Conservation (phyloP, 2,888 invertebrate genomes). For the Leucoma salicis region DNA sequence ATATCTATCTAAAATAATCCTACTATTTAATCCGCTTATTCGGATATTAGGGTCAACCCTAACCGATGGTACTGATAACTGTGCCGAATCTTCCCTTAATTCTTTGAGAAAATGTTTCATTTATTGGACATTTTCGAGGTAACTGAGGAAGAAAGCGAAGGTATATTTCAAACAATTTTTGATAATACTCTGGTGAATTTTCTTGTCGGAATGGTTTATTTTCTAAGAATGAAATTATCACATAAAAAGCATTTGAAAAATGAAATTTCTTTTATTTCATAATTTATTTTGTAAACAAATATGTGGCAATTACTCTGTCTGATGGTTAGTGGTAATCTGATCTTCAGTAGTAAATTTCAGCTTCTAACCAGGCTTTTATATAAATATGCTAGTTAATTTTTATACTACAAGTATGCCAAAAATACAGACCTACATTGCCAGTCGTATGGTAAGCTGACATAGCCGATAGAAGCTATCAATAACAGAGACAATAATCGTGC, state of each 20-base stretch:
- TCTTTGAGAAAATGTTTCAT: constrained; percentile 28
- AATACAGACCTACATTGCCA: too few species aligned
- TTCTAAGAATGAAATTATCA: constrained; percentile 5
- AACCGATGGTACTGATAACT: constrained; percentile 5
- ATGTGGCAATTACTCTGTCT: too few species aligned
- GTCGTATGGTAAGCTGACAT: too few species aligned
- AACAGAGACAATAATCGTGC: too few species aligned
- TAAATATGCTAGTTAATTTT: too few species aligned
- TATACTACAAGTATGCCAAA: too few species aligned
- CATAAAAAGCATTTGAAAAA: constrained; percentile 1
- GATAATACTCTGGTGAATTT: constrained; percentile 7
- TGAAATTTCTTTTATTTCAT: not conserved
- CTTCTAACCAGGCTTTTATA: too few species aligned
- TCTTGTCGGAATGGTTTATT: constrained; percentile 7
- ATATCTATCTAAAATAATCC: not conserved
- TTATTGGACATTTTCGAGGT: constrained; percentile 21
- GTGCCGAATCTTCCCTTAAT: constrained; percentile 22
- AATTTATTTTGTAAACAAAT: too few species aligned
- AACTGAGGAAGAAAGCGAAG: constrained; percentile 17
- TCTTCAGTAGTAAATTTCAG: too few species aligned
- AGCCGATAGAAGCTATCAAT: too few species aligned
- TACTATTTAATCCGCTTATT: not conserved
- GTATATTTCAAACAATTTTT: constrained; percentile 12
- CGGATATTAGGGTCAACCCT: constrained; percentile 12
- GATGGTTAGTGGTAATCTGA: too few species aligned